phyloP scores from a whole-genome alignment of 92 coral and sea anemone genomes.

The Paramuricea clavata region DNA sequence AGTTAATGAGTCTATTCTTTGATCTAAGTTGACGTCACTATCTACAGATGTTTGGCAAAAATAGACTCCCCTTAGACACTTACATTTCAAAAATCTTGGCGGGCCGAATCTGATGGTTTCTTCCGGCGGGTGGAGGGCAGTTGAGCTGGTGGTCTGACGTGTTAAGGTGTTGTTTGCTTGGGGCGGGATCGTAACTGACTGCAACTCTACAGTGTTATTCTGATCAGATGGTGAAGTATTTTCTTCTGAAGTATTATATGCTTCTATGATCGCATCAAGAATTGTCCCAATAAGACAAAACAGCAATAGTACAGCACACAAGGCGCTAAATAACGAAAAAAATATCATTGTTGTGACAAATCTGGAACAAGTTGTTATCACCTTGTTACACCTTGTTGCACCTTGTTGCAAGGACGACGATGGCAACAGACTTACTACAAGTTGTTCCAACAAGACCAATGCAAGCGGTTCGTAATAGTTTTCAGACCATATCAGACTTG shows the following conservation, averaged over 20 bases:
- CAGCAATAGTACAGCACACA: conserved; percentile 55
- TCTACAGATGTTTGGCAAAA: too few relatives aligned
- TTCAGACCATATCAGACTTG: too few relatives aligned
- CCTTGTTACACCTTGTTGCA: too few relatives aligned
- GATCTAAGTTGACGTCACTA: too few relatives aligned
- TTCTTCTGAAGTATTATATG: background rate
- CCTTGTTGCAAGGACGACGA: too few relatives aligned
- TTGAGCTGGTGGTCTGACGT: too few relatives aligned
- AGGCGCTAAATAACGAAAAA: conserved; percentile 22
- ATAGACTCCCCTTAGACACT: too few relatives aligned
- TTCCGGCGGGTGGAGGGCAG: background rate
- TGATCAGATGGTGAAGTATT: background rate
- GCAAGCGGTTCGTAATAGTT: too few relatives aligned
- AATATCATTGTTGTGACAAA: background rate
- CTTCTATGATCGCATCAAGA: conserved; percentile 21
- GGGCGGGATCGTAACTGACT: background rate
- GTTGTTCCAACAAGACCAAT: too few relatives aligned
- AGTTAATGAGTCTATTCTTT: too few relatives aligned
- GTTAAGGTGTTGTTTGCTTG: background rate
- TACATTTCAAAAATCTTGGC: background rate
- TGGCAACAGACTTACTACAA: too few relatives aligned
- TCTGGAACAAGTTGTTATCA: too few relatives aligned
- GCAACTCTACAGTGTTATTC: background rate
- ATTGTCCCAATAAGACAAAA: conserved; percentile 64
- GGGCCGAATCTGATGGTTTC: background rate